Base-by-base conservation (phyloP, 1,140 invertebrate species). In the Patella vulgata region DNA sequence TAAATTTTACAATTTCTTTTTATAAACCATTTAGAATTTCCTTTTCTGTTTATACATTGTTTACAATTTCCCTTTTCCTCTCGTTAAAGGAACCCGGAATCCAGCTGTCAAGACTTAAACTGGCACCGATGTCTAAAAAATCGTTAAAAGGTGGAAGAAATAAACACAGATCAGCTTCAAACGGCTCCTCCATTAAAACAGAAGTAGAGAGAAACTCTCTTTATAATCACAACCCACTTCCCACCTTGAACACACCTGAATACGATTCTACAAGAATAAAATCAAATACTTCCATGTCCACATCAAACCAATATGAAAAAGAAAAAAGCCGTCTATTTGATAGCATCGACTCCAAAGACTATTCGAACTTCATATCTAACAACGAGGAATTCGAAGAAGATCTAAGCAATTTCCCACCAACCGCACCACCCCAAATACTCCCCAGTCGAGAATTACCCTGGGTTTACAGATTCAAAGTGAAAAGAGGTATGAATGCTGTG, bases 401-500 rank as follows among this genome's bases (percentile, higher is more conserved):
- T 57, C 60, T 79, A 17, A 79, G 71, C 58, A 54, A 66, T 40
- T 56, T 79, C 39, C 71, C 75, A 50, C 58, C 62, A n/a, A n/a
- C n/a, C n/a, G n/a, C n/a, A n/a, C 75, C 73, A 11, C 77, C 77
- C 62, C 54, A 63, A 46, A 63, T 76, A 48, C 42, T 75, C 56
- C 73, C 77, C 17, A 63, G 55, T 43, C 39, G 73, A 42, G 74
- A 78, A 43, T 47, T 77, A n/a, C 78, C 78, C 0, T 80, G 76
- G 76, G 76, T 80, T 4, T 80, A 74, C 68, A 56, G 78, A 53
- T 80, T 75, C 57, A 80, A 80, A 63, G 76, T 80, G 23, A 80
- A 80, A 67, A 66, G 68, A 53, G 77, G 70, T 51, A 78, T 78
- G 76, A 80, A 78, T 47, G 70, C 78, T 59, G 48, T 80, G 52